Percentiles rank a stretch among this genome's conserved stretches.
Conservation (phyloP, 2,113 vertebrate genomes). For the Cyanistes caeruleus region DNA sequence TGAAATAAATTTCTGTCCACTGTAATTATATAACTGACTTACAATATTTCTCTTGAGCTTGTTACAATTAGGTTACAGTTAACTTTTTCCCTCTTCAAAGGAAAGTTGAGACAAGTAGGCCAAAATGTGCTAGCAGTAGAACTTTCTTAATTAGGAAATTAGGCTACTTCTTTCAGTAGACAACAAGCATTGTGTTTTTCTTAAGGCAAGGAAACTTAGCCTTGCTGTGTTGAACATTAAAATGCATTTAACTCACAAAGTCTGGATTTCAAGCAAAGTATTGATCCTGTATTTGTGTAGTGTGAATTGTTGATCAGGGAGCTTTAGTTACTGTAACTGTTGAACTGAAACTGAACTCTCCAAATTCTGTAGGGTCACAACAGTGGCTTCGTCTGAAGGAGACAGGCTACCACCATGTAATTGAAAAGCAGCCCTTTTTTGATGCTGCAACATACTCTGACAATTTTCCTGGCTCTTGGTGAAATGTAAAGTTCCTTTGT, state of each 20-base stretch:
- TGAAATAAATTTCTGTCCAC: background rate
- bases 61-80: conserved; percentile 68
- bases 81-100: conserved; percentile 37
- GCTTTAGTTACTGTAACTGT: background rate
- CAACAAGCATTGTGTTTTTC: background rate
- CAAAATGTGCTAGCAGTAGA: conserved; percentile 62
- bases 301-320: background rate
- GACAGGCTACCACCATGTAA: background rate
- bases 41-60: conserved; percentile 15
- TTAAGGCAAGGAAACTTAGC: background rate
- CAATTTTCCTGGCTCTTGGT: background rate
- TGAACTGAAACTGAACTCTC: background rate
- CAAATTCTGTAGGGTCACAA: background rate
- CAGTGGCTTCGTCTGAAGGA: background rate
- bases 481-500: background rate
- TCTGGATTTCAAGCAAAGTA: background rate
- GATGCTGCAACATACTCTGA: background rate
- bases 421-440: background rate
- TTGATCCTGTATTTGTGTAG: background rate
- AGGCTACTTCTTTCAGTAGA: conserved; percentile 23
- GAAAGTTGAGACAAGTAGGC: conserved; percentile 65
- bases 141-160: conserved; percentile 48
- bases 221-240: background rate
- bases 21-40: conserved; percentile 45
- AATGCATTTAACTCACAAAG: background rate